Percentiles rank a stretch among this genome's conserved stretches.
Evolutionary conservation across 2,888 invertebrate genomes (phyloP).

Genomic region (Heterodera filipjevi): DNA sequence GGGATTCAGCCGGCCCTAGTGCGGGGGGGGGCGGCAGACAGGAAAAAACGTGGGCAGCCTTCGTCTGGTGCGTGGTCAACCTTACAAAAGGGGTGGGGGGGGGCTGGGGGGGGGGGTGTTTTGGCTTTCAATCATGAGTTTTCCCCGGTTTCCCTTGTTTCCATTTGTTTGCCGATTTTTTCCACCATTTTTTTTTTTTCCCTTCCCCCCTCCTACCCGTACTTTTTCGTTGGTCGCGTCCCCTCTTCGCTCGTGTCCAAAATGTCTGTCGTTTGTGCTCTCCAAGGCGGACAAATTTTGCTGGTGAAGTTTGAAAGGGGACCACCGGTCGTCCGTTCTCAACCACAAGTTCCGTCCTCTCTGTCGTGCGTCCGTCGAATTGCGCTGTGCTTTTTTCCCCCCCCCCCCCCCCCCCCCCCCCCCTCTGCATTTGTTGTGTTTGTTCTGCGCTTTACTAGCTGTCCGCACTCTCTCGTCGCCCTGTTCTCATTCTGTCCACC

Average conservation of each 20-base stretch:
- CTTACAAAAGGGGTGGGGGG: no score
- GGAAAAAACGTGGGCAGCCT: no score
- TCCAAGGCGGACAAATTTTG: constrained; percentile 27
- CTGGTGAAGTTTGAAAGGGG: constrained; percentile 22
- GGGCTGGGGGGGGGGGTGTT: no score
- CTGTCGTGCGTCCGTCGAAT: background rate
- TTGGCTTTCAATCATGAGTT: no score
- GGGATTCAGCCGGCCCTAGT: no score
- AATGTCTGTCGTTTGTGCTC: constrained; percentile 24
- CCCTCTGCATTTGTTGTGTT: background rate
- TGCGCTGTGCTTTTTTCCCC: no score
- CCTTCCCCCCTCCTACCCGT: background rate
- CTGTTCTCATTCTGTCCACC: constrained; percentile 14
- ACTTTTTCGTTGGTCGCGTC: background rate
- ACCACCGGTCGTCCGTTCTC: constrained; percentile 13
- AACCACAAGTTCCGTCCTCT: background rate
- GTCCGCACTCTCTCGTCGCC: constrained; percentile 11
- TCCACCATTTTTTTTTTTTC: no score
- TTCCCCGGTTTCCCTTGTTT: no score
- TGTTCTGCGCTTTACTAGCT: background rate
- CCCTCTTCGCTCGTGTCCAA: background rate
- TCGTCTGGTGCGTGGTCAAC: no score
- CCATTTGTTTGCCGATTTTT: background rate
- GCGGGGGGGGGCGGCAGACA: no score
- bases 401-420: no score